These are phyloP conservation scores for Zonitis immaculata DNA, from an alignment of 2,888 invertebrate species.

Conservation along the genomic window DNA sequence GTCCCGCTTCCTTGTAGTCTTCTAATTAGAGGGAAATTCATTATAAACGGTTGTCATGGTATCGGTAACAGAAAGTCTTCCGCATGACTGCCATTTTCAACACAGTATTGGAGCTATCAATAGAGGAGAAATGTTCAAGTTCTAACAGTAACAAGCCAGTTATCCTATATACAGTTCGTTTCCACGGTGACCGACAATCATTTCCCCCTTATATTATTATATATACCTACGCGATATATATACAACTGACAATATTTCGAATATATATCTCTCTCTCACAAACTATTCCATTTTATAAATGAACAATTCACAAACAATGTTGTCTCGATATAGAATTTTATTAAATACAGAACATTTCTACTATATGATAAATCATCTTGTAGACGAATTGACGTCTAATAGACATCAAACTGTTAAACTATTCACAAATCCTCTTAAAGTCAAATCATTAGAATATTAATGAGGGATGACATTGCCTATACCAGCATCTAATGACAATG, in stretches of 20 bases:
- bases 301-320: neutral
- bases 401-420: neutral
- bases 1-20: conserved; percentile 32
- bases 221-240: neutral
- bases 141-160: conserved; percentile 35
- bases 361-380: neutral
- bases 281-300: neutral
- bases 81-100: conserved; percentile 38
- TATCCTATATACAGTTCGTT: conserved; percentile 30
- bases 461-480: neutral
- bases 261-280: neutral
- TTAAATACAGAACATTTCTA: no score
- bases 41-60: conserved; percentile 44
- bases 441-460: neutral
- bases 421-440: neutral
- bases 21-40: conserved; percentile 42
- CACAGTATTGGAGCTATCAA: conserved; percentile 35
- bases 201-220: neutral
- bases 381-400: neutral
- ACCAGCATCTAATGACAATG: no score
- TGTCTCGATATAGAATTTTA: no score
- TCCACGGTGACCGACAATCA: conserved; percentile 21
- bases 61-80: conserved; percentile 42
- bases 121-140: conserved; percentile 32
- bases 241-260: neutral